phyloP scores from a whole-genome alignment of 2,797 vertebrate species.

The Cyclura pinguis region DNA sequence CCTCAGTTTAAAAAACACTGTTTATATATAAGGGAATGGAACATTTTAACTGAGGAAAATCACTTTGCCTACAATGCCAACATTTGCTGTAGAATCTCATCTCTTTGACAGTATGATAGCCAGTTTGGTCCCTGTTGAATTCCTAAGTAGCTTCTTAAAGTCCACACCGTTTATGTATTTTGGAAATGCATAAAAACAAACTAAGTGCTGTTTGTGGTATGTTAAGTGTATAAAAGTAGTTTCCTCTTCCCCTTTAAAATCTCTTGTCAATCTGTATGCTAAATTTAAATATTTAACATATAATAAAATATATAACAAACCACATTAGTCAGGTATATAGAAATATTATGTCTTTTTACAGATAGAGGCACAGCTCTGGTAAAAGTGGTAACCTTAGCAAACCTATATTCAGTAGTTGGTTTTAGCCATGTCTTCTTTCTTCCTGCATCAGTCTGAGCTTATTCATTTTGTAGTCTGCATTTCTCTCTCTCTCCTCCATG shows the following conservation, averaged over 20 bases:
- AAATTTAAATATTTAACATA: neutral
- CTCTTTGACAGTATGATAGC: neutral
- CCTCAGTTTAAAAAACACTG: neutral
- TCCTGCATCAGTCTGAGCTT: neutral
- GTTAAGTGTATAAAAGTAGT: neutral
- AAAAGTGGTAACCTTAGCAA: too few relatives aligned
- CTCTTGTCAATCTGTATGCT: neutral
- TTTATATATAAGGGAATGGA: conserved; percentile 5
- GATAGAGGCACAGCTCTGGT: neutral
- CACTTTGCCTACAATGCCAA: neutral
- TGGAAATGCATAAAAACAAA: neutral
- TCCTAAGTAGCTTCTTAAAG: neutral
- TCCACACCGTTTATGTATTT: neutral
- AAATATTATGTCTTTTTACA: neutral
- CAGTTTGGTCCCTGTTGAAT: conserved; percentile 15
- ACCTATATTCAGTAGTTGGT: neutral
- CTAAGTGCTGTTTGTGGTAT: neutral
- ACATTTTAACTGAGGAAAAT: conserved; percentile 17
- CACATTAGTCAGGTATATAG: neutral
- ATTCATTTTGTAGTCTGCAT: too few relatives aligned
- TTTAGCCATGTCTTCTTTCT: neutral
- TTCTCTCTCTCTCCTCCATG: too few relatives aligned
- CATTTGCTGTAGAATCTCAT: neutral
- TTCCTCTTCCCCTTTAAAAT: neutral
- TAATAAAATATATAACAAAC: neutral